Base-by-base conservation (phyloP, 1,140 invertebrate genomes). In the Caerostris darwini region DNA sequence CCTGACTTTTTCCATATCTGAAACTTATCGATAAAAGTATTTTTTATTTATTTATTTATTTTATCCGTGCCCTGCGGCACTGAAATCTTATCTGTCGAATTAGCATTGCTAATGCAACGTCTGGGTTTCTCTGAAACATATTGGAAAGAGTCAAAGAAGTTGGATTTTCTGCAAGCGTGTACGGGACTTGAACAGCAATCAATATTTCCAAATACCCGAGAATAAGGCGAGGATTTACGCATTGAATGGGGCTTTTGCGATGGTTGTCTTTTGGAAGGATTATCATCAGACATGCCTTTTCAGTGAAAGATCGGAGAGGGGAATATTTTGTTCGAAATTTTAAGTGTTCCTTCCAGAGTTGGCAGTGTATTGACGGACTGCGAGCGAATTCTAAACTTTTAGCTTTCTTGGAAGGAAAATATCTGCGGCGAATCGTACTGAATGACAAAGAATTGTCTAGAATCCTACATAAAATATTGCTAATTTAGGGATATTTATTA, bases 101-200 rank as follows among this genome's bases (percentile, higher is more conserved):
- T 88, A 88, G 86, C 86, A 88, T 64, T 88, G 86, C 86, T 88
- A 88, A 88, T 88, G 34, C 86, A n/a, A 64, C 17, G 14, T 56
- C 17, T 19, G 12, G 86, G 5, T 54, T 34, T 34, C 61, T 54
- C 53, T 61, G 86, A 88, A 88, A 64, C 61, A 64, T 88, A 88
- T 88, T 57, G 86, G 58, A 64, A 34, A 53, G 50, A 50, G 58
- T 88, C 12, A 50, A 19, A 3, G 19, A 53, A 64, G 61, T 57
- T 67, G 6, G 86, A 57, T 57, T 88, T 53, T 54, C 19, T 34
- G 34, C 34, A 1, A 34, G n/a, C 7, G 58, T 17, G 59, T 54
- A 6, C 19, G 19, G 19, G 34, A 10, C 59, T 88, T 54, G 59
- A 88, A 64, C 19, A 8, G 50, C 83, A 85, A 88, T 88, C 86